Conservation (phyloP, 1,140 invertebrate genomes). For the Asobara japonica region DNA sequence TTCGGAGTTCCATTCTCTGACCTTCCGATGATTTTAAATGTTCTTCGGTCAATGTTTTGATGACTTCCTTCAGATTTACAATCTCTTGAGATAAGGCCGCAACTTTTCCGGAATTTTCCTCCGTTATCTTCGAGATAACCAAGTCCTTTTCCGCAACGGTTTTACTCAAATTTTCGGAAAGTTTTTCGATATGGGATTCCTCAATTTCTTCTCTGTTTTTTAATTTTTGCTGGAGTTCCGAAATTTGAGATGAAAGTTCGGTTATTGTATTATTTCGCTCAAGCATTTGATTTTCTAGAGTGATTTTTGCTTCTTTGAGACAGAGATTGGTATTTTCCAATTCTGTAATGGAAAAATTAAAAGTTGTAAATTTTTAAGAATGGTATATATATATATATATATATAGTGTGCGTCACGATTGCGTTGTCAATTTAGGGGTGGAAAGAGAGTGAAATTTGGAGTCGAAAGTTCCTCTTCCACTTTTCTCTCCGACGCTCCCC, state of each 20-base stretch:
- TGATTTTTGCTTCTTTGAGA: conserved; percentile 50
- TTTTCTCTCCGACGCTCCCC: too few relatives aligned
- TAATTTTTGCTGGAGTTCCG: conserved; percentile 63
- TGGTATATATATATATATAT: too few relatives aligned
- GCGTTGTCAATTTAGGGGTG: too few relatives aligned
- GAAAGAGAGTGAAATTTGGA: too few relatives aligned
- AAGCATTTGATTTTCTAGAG: conserved; percentile 54
- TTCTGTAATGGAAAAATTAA: conserved; percentile 37
- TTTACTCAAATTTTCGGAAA: conserved; percentile 47
- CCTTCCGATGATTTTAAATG: conserved; percentile 43
- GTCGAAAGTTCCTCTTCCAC: too few relatives aligned
- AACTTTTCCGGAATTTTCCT: conserved; percentile 51
- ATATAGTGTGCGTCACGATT: too few relatives aligned
- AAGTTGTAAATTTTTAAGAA: too few relatives aligned
- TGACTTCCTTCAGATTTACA: conserved; percentile 53
- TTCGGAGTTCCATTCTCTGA: conserved; percentile 54
- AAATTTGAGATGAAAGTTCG: conserved; percentile 61
- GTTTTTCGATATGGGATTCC: conserved; percentile 64
- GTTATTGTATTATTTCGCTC: conserved; percentile 60
- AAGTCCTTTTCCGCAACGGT: conserved; percentile 49
- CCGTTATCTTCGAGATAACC: conserved; percentile 53
- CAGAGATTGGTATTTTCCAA: conserved; percentile 48
- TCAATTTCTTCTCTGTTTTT: conserved; percentile 66
- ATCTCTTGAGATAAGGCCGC: conserved; percentile 58
- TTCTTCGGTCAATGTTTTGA: conserved; percentile 54